Evolutionary conservation across 2,888 invertebrate species (phyloP), one percentile per base, ranked within the genome.

Genomic region (Sinodicranocentrus sp.): DNA sequence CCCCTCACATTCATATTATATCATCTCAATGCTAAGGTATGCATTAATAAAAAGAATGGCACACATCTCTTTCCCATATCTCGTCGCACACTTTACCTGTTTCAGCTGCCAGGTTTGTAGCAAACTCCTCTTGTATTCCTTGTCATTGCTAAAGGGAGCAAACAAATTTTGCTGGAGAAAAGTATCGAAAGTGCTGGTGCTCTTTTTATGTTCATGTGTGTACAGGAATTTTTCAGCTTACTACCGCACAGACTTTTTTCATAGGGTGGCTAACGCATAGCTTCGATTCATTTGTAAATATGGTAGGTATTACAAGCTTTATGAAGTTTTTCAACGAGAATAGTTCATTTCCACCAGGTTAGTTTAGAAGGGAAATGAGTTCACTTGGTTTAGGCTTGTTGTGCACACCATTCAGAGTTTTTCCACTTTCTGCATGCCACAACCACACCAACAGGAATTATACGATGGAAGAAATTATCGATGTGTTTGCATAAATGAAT

Each of bases 141-240:
- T 77, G 67, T 79, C 79, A 79, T 79, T 70, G 44, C 78, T 39
- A 33, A 71, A 78, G 78, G 71, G 70, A 71, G 63, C 79, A 63
- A 63, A 79, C 79, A 79, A 72, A 72, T 79, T 79, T 79, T 43
- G 43, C 52, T 59, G 26, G 67, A 79, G 59, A 44, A 17, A 44
- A 48, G 54, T 73, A 75, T 77, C 28, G 72, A 72, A 67, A 52
- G 23, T 65, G 61, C 57, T 52, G 10, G 52, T n/a, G 52, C 39
- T 39, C 39, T 13, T 39, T 39, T 39, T 39, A n/a, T n/a, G n/a
- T n/a, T n/a, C n/a, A n/a, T 39, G 13, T 13, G 39, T 39, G 39
- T 39, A 5, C 6, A 39, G 39, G 39, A 8, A 39, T 39, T 39
- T 39, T 39, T 13, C 39, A 39, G 13, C 39, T 39, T 39, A 39